Evolutionary conservation across 2,888 invertebrate genomes (phyloP).

Genomic region (Cloeon dipterum): DNA sequence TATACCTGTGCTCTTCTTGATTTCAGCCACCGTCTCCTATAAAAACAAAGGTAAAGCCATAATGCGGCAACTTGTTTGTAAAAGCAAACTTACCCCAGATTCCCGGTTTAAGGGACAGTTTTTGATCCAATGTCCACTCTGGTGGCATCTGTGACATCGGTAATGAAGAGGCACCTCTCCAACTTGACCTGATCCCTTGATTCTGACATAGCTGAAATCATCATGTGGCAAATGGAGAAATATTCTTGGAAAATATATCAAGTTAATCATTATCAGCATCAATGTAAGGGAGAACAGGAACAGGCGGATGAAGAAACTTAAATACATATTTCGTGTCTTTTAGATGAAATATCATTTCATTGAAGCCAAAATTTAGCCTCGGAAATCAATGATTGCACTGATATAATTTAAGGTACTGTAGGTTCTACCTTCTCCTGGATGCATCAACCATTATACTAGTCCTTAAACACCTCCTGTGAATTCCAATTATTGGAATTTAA

Average conservation of each 20-base stretch:
- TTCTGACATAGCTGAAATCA: constrained; percentile 65
- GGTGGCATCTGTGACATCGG: constrained; percentile 83
- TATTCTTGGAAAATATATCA: no score
- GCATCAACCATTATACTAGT: no score
- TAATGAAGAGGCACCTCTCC: constrained; percentile 83
- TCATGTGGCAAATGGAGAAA: no score
- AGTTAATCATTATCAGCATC: no score
- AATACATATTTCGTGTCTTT: background rate
- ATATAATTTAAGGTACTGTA: no score
- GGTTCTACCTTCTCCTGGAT: no score
- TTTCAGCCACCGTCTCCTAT: constrained; percentile 46
- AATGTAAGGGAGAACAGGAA: no score
- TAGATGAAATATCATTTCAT: no score
- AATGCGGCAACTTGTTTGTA: constrained; percentile 8
- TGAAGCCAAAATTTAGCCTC: no score
- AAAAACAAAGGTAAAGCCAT: constrained; percentile 2
- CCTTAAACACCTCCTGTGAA: no score
- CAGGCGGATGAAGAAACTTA: constrained; percentile 5
- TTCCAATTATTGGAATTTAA: no score
- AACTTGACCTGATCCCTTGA: constrained; percentile 66
- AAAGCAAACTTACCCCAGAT: background rate
- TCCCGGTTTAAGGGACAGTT: constrained; percentile 46
- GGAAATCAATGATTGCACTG: no score
- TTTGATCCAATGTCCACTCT: constrained; percentile 92
- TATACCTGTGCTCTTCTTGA: constrained; percentile 91